These are phyloP conservation scores for Acromyrmex echinatior DNA, from an alignment of 1,140 invertebrate genomes.

Conservation along the genomic window DNA sequence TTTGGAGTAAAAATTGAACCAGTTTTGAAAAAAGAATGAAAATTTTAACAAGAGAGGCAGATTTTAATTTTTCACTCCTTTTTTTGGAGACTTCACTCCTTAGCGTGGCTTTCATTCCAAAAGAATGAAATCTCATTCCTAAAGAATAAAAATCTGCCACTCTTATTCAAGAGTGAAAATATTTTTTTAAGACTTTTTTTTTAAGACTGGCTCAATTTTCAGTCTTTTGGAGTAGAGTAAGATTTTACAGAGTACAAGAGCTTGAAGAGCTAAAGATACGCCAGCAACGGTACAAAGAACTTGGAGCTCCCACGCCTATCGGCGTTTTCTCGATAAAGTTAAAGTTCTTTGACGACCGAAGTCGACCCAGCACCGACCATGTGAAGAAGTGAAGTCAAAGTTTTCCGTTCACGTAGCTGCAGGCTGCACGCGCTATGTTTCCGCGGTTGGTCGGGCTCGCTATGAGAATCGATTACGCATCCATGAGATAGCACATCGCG, in stretches of 20 bases:
- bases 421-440: not conserved
- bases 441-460: not conserved
- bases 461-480: conserved; percentile 17
- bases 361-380: not conserved
- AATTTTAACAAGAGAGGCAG: no score
- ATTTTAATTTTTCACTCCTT: no score
- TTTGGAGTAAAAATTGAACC: no score
- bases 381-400: not conserved
- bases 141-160: no score
- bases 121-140: no score
- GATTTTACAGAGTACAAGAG: not conserved
- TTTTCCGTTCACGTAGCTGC: not conserved
- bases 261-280: conserved; percentile 11
- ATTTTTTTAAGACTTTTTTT: no score
- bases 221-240: no score
- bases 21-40: no score
- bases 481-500: conserved; percentile 8
- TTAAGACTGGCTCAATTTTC: no score
- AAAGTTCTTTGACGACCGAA: not conserved
- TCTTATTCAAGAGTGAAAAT: no score
- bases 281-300: conserved; percentile 17
- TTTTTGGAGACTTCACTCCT: no score
- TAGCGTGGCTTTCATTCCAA: no score
- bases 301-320: not conserved
- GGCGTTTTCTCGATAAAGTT: not conserved